These are phyloP conservation scores for Jordanella pulchra DNA, from an alignment of 2,797 vertebrate species.

Conservation along the genomic window DNA sequence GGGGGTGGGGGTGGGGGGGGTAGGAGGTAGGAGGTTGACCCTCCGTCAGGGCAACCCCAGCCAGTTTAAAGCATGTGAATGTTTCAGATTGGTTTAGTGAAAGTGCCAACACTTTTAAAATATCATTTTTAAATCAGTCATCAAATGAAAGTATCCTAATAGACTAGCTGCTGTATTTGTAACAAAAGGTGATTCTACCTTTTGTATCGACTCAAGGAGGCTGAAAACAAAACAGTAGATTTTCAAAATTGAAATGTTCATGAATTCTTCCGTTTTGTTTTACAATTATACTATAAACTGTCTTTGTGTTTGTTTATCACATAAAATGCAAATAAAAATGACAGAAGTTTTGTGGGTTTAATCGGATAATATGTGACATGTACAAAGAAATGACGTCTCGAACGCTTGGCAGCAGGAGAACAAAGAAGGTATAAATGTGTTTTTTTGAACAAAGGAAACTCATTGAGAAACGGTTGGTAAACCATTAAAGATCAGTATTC, in stretches of 20 bases:
- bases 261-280: neutral
- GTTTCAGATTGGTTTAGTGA: neutral
- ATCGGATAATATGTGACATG: neutral
- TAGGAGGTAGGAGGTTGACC: neutral
- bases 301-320: neutral
- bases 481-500: constrained; percentile 1
- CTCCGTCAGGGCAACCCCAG: neutral
- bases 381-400: neutral
- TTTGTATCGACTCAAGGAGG: no score
- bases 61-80: neutral
- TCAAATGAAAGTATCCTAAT: no score
- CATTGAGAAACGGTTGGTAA: neutral
- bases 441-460: neutral
- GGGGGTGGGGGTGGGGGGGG: no score
- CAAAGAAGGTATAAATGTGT: neutral
- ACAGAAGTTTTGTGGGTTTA: neutral
- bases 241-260: neutral
- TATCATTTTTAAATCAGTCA: no score
- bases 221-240: no score
- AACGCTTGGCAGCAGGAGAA: neutral
- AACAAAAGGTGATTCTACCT: no score
- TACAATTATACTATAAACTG: neutral
- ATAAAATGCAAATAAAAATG: neutral
- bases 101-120: neutral
- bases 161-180: no score